phyloP scores from a whole-genome alignment of 2,797 vertebrate genomes.

The Danionella dracula region DNA sequence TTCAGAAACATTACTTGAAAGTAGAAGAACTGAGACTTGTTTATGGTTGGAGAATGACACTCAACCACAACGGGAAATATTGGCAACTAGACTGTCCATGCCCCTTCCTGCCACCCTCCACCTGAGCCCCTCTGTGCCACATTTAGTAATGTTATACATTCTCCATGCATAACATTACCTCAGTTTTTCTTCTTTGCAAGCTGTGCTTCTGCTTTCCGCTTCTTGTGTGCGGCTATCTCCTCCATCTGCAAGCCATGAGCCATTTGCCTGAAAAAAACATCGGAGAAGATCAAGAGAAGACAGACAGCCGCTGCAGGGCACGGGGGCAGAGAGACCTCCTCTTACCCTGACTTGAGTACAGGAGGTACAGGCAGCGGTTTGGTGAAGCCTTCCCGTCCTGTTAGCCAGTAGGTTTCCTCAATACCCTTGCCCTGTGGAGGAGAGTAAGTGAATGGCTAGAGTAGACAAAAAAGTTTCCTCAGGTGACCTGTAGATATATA shows the following conservation, averaged over 20 bases:
- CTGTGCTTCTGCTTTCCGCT: conserved; percentile 76
- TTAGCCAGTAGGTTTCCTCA: conserved; percentile 87
- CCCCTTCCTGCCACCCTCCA: conserved; percentile 15
- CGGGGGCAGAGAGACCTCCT: conserved; percentile 24
- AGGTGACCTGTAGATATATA: neutral
- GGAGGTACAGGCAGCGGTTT: conserved; percentile 83
- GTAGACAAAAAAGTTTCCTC: neutral
- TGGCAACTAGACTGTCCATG: neutral
- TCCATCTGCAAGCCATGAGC: conserved; percentile 79
- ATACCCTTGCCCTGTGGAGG: conserved; percentile 74
- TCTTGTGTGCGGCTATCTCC: conserved; percentile 78
- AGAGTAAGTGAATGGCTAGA: neutral
- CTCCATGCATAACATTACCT: conserved; percentile 75
- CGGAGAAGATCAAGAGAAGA: conserved; percentile 55
- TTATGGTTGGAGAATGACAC: conserved; percentile 44
- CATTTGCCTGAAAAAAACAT: conserved; percentile 66
- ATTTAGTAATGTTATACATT: conserved; percentile 69
- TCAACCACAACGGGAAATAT: conserved; percentile 30
- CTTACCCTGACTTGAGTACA: conserved; percentile 70
- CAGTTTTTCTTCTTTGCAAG: conserved; percentile 77
- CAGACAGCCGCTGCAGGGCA: conserved; percentile 29
- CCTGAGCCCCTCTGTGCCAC: conserved; percentile 29
- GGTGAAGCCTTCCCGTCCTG: conserved; percentile 79
- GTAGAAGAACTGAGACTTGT: conserved; percentile 72
- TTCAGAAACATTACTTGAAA: conserved; percentile 54